Conservation (phyloP, 2,797 vertebrate species). For the Rousettus madagascariensis region DNA sequence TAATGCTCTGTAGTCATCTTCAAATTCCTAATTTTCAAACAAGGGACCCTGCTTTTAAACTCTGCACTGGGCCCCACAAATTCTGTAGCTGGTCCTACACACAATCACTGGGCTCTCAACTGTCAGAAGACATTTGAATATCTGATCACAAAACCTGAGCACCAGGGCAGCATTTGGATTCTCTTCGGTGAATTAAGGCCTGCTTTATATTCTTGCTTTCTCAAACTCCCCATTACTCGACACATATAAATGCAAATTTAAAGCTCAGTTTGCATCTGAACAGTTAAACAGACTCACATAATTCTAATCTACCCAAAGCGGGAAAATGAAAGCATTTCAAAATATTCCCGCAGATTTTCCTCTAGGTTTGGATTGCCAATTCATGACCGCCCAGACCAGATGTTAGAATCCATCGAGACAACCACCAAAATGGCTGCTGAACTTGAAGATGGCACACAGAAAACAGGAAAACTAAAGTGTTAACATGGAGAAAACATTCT, state of each 20-base stretch:
- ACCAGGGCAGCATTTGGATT: slow-evolving; percentile 41
- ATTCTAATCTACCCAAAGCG: background rate
- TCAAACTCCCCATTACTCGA: background rate
- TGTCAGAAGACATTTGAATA: background rate
- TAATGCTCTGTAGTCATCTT: background rate
- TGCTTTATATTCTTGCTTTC: slow-evolving; percentile 41
- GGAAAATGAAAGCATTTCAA: background rate
- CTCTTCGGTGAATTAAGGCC: slow-evolving; percentile 15
- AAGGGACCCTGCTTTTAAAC: background rate
- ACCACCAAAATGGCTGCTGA: slow-evolving; percentile 81
- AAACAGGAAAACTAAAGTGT: background rate
- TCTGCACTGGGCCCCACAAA: background rate
- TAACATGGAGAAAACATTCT: slow-evolving; percentile 26
- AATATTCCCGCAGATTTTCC: slow-evolving; percentile 73
- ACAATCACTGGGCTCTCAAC: background rate
- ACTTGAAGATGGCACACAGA: slow-evolving; percentile 80
- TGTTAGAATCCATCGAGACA: slow-evolving; percentile 61
- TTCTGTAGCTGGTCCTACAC: background rate
- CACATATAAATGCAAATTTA: slow-evolving; percentile 35
- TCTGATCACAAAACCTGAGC: background rate
- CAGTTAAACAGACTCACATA: background rate
- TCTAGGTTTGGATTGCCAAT: slow-evolving; percentile 80
- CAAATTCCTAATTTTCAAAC: slow-evolving; percentile 8
- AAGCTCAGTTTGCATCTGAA: background rate
- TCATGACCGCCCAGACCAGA: slow-evolving; percentile 65